Evolutionary conservation across 2,797 vertebrate genomes (phyloP), one percentile per base, ranked within the genome.

Genomic region (Myotis planiceps): DNA sequence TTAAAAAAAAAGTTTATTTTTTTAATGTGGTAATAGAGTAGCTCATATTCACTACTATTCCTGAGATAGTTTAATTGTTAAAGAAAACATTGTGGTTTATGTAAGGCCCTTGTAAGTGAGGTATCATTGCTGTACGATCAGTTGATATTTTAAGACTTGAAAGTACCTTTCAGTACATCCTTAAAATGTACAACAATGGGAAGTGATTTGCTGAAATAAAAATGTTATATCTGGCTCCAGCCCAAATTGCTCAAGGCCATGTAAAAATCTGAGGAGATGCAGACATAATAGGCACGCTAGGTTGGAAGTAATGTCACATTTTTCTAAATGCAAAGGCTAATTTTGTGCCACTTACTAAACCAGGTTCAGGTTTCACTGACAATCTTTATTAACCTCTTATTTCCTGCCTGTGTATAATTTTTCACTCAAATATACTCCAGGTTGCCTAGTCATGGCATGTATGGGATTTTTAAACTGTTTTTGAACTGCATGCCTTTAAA

Each of bases 181-280:
- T 97, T 97, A 96, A 79, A 95, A 96, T 19, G 85, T 90, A 94
- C 60, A 96, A 96, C 39, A 98, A 94, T 66, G 92, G 93, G 83
- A 97, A 97, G 91, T 96, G 96, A 97, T 98, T 97, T 97, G 69
- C 72, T 94, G 92, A 97, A 98, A 85, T 97, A 85, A 97, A 98
- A 98, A 95, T 96, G 97, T 97, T 98, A 97, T 91, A 89, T 55
- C 90, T 98, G 97, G 95, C 95, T 72, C 51, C 51, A 53, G 19
- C 65, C 97, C 97, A 98, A 98, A 97, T 80, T 84, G 94, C 95
- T 98, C 34, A 85, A 92, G 95, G 90, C 87, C 47, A 92, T 69
- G 84, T 49, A 65, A 97, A 87, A 97, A 37, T 83, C 90, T 86
- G 69, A 96, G 78, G 90, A 95, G 63, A 96, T 18, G 95, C 53